Conservation (phyloP, 2,888 invertebrate genomes). For the Machimus rusticus region DNA sequence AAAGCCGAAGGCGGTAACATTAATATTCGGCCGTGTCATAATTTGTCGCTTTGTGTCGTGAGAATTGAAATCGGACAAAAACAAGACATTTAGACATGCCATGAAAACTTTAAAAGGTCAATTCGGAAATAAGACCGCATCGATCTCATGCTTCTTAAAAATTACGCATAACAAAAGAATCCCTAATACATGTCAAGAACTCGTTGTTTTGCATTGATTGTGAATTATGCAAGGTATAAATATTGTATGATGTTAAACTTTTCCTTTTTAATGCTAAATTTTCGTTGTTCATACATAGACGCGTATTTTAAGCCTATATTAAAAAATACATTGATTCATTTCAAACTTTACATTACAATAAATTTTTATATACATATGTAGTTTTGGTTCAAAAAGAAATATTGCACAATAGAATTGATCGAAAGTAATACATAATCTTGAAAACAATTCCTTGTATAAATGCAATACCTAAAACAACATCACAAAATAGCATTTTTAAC, state of each 20-base stretch:
- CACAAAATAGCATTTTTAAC: background rate
- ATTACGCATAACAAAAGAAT: background rate
- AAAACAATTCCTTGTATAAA: background rate
- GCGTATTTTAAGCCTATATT: background rate
- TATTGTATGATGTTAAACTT: background rate
- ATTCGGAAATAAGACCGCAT: background rate
- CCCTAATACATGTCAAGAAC: background rate
- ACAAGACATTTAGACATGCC: background rate
- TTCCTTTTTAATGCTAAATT: background rate
- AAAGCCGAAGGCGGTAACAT: background rate
- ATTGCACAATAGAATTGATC: too few relatives aligned
- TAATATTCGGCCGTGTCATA: background rate
- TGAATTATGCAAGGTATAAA: background rate
- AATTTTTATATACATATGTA: background rate
- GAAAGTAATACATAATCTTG: background rate
- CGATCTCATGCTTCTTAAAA: background rate
- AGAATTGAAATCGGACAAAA: background rate
- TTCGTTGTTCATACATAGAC: background rate
- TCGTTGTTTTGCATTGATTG: background rate
- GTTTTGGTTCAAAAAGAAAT: background rate
- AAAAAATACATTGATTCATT: background rate
- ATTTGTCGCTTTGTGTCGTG: background rate
- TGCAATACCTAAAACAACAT: background rate
- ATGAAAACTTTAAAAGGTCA: background rate
- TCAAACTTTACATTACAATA: background rate